Percentiles rank a stretch among this genome's conserved stretches.
Conservation (phyloP, 2,113 vertebrate species). For the Sinosuthora webbiana region DNA sequence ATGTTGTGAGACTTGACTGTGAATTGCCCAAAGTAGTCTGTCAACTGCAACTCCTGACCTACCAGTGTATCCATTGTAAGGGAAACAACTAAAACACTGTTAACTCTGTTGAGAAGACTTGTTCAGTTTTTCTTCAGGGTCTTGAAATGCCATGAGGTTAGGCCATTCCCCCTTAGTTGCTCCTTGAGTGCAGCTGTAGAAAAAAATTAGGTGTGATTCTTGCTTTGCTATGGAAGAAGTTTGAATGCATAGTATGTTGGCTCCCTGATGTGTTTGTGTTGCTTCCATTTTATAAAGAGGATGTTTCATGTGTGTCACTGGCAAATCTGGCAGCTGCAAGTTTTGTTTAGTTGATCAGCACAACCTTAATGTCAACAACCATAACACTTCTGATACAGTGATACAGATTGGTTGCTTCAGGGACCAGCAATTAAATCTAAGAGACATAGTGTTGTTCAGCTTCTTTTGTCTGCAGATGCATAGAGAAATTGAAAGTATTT, state of each 20-base stretch:
- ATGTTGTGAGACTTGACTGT: background rate
- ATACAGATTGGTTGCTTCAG: background rate
- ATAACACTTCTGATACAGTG: background rate
- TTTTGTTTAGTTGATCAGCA: background rate
- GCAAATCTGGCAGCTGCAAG: background rate
- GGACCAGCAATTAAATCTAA: background rate
- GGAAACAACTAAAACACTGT: background rate
- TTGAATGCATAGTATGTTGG: background rate
- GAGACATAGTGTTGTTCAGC: background rate
- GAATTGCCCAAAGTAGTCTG: background rate
- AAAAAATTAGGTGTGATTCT: background rate
- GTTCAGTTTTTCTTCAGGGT: background rate
- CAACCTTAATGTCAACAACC: background rate
- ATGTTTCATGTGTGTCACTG: background rate
- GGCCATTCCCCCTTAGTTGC: background rate
- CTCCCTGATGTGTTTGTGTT: background rate
- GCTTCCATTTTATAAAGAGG: background rate
- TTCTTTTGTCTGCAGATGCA: background rate
- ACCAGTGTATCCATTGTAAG: background rate
- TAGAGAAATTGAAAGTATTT: background rate
- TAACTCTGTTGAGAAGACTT: background rate
- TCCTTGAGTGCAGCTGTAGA: background rate
- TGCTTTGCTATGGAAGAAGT: background rate
- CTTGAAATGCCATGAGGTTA: background rate
- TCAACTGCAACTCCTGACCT: background rate